phyloP scores from a whole-genome alignment of 1,140 invertebrate species.

The Eriocheir sinensis region DNA sequence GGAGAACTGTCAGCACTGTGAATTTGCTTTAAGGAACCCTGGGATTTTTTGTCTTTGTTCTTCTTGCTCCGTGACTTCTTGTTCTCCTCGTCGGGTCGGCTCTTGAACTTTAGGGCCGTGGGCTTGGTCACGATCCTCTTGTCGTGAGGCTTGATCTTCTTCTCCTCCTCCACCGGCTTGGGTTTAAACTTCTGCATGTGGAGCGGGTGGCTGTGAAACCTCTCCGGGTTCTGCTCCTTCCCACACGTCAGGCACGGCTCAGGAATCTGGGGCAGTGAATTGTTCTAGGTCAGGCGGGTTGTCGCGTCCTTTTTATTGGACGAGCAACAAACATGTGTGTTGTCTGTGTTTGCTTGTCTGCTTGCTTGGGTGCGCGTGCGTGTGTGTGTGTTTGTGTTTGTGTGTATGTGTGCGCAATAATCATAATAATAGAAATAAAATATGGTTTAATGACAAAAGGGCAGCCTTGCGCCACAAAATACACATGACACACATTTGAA shows the following conservation, averaged over 20 bases:
- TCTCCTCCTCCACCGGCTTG: constrained; percentile 65
- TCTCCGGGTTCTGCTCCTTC: constrained; percentile 84
- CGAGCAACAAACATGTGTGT: too few species aligned
- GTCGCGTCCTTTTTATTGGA: too few species aligned
- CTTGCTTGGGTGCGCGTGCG: not conserved
- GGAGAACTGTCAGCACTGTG: constrained; percentile 57
- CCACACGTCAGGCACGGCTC: constrained; percentile 85
- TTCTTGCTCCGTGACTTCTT: constrained; percentile 80
- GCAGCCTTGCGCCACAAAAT: too few species aligned
- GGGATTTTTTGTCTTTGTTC: constrained; percentile 82
- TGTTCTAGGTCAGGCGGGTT: not conserved
- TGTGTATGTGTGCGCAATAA: not conserved
- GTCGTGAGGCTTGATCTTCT: constrained; percentile 63
- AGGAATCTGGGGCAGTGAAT: constrained; percentile 81
- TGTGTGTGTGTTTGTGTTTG: not conserved
- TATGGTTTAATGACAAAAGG: too few species aligned
- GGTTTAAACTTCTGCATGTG: constrained; percentile 74
- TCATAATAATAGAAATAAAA: too few species aligned
- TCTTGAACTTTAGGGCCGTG: constrained; percentile 83
- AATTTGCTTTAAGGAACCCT: constrained; percentile 11
- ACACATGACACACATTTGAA: too few species aligned
- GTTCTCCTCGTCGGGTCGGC: constrained; percentile 80
- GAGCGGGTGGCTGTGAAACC: constrained; percentile 85
- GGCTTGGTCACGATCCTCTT: constrained; percentile 83
- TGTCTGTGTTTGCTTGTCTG: too few species aligned